A percentile compares a stretch with the other conserved stretches of the same genome.
phyloP scores from a whole-genome alignment of 23 tunicate genomes.

The Halocynthia aurantium region DNA sequence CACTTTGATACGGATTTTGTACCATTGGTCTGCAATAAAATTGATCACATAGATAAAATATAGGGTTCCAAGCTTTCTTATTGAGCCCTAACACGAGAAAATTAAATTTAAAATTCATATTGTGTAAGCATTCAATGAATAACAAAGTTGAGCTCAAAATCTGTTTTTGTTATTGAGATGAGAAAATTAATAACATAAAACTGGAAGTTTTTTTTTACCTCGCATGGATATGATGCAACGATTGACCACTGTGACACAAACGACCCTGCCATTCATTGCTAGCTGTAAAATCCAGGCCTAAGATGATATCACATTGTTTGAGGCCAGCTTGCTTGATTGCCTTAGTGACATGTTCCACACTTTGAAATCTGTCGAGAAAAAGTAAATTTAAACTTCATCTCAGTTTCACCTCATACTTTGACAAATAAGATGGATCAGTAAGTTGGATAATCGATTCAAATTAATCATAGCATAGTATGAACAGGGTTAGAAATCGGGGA shows the following conservation, averaged over 20 bases:
- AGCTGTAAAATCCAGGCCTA: conserved; percentile 90
- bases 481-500: too few species aligned
- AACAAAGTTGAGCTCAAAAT: too few species aligned
- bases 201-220: conserved; percentile 1
- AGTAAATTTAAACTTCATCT: background rate
- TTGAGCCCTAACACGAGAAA: too few species aligned
- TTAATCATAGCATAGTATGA: too few species aligned
- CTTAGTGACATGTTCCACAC: conserved; percentile 55
- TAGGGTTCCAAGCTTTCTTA: too few species aligned
- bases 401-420: too few species aligned
- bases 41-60: background rate
- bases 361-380: conserved; percentile 38
- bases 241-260: conserved; percentile 52
- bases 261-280: conserved; percentile 97
- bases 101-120: background rate
- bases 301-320: conserved; percentile 49
- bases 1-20: conserved; percentile 66
- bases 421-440: too few species aligned
- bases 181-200: too few species aligned
- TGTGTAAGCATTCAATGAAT: conserved; percentile 4
- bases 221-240: conserved; percentile 46
- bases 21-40: conserved; percentile 1
- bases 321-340: conserved; percentile 77
- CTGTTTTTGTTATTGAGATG: too few species aligned
- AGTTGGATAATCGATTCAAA: too few species aligned